Evolutionary conservation across 2,113 vertebrate species (phyloP).

Genomic region (Platycercus adscitus): DNA sequence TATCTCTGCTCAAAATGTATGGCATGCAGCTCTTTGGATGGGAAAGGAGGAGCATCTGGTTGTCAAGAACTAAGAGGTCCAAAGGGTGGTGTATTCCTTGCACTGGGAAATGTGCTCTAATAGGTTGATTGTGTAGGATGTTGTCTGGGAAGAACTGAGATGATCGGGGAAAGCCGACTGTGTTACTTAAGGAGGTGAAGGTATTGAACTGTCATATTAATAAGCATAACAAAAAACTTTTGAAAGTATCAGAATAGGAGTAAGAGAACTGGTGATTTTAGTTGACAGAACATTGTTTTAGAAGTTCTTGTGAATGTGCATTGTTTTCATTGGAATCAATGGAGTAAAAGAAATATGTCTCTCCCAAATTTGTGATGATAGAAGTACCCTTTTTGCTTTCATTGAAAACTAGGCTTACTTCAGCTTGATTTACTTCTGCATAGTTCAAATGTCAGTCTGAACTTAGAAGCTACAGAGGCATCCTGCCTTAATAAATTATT

Average conservation of each 20-base stretch:
- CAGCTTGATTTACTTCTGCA: not conserved
- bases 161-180: not conserved
- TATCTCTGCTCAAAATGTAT: not conserved
- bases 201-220: not conserved
- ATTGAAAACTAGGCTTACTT: not conserved
- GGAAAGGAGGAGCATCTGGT: not conserved
- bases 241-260: not conserved
- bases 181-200: not conserved
- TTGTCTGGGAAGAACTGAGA: not conserved
- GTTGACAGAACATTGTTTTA: not conserved
- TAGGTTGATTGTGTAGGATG: not conserved
- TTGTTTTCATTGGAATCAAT: not conserved
- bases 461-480: slow-evolving; percentile 27
- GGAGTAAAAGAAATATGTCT: not conserved
- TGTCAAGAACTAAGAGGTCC: not conserved
- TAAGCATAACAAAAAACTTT: not conserved
- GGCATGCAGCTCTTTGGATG: not conserved
- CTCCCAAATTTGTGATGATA: not conserved
- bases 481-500: slow-evolving; percentile 6
- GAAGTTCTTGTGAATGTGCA: not conserved
- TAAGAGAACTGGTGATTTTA: not conserved
- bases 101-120: not conserved
- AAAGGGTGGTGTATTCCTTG: not conserved
- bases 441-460: slow-evolving; percentile 37
- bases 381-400: not conserved